Evolutionary conservation across 2,113 vertebrate genomes (phyloP).

Genomic region (Semnornis frantzii): DNA sequence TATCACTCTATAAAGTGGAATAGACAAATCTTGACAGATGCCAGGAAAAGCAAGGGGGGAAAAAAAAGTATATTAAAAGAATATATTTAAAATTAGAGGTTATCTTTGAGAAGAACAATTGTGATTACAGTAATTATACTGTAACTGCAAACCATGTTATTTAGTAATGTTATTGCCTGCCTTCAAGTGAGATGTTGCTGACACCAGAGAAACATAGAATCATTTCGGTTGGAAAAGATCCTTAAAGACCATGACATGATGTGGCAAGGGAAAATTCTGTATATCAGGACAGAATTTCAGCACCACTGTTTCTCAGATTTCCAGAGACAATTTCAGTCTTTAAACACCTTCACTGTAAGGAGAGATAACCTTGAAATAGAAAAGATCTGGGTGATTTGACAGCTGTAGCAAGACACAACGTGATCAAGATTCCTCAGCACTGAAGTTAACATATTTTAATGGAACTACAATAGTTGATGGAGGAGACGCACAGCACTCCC

Average conservation of each 20-base stretch:
- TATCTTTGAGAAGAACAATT: not conserved
- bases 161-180: not conserved
- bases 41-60: not conserved
- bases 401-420: not conserved
- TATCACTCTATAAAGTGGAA: not conserved
- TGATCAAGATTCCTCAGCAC: conserved; percentile 43
- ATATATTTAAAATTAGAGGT: not conserved
- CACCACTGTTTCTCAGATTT: not conserved
- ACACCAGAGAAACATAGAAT: not conserved
- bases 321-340: not conserved
- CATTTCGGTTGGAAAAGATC: too few species aligned
- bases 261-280: not conserved
- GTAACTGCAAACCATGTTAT: not conserved
- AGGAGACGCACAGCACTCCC: conserved; percentile 13
- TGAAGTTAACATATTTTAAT: conserved; percentile 66
- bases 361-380: conserved; percentile 46
- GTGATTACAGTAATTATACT: not conserved
- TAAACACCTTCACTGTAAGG: not conserved
- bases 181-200: not conserved
- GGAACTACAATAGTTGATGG: conserved; percentile 54
- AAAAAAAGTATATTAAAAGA: not conserved
- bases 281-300: not conserved
- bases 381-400: conserved; percentile 3
- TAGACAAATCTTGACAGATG: not conserved
- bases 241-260: not conserved